Base-by-base conservation (phyloP, 1,140 invertebrate genomes). In the Bombyx mandarina region DNA sequence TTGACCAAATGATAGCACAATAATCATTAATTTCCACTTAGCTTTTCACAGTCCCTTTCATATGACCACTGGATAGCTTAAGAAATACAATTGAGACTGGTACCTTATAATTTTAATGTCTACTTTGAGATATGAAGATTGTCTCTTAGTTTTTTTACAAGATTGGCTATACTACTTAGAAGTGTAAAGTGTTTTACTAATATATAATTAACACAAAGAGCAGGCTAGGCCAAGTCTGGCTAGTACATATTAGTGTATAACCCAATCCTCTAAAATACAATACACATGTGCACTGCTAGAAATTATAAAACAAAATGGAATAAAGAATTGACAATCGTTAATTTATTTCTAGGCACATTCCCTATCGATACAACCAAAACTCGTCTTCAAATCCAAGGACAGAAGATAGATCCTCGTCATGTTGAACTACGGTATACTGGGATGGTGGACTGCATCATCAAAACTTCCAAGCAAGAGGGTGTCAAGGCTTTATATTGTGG, bases 321-420 rank as follows among this genome's bases (percentile, higher is more conserved):
- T 46, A 8, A 46, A 46, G n/a, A 46, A 8, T 46, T 18, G 12
- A 18, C 12, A 18, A 18, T 18, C 12, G 12, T 18, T 53, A 10
- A 43, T 12, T 53, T 60, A 4, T 52, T 43, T 50, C 18, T 76
- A 98, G 97, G 96, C 61, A 99, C 98, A n/a, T 99, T 98, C 90
- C 97, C 97, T 12, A 94, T 99, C 66, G 97, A 99, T 82, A 96
- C 97, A 12, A 97, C 97, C 45, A 99, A 99, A 88, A 99, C 97
- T 44, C 90, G 97, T 68, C 91, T 99, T 46, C 97, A 99, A 91
- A 93, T 99, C 71, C 97, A 99, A 88, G 96, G 96, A 9, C 96
- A 98, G 86, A 93, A 91, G 77, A 89, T 92, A 67, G 96, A 97
- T 88, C 90, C 91, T 62, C 91, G 90, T 58, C 91, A 93, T 89